A percentile compares a stretch with the other conserved stretches of the same genome.
Conservation (phyloP, 2,113 vertebrate genomes). For the Bos taurus region DNA sequence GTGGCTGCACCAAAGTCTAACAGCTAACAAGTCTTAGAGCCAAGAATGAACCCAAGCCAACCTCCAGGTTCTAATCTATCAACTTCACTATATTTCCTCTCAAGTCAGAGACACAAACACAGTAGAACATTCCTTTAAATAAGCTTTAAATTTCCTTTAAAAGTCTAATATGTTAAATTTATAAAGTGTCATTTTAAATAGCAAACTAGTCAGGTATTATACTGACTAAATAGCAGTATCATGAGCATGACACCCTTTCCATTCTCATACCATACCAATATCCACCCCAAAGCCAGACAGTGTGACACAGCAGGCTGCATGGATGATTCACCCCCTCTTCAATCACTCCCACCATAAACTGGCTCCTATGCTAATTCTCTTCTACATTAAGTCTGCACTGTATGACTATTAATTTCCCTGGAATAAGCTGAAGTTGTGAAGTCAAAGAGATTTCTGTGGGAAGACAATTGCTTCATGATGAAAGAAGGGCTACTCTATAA, state of each 20-base stretch:
- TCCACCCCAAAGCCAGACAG: not conserved
- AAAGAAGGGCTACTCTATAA: not conserved
- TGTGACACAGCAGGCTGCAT: accelerated
- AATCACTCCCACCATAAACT: not conserved
- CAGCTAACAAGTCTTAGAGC: not conserved
- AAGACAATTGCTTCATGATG: not conserved
- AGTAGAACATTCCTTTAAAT: not conserved
- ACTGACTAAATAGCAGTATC: accelerated
- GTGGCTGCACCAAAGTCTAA: not conserved
- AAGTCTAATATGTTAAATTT: not conserved
- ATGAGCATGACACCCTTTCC: not conserved
- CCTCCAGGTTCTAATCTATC: not conserved
- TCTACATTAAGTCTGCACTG: not conserved
- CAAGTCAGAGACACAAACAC: not conserved
- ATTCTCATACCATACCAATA: not conserved
- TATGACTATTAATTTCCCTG: not conserved
- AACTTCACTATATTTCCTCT: not conserved
- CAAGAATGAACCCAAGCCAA: not conserved
- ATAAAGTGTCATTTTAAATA: not conserved
- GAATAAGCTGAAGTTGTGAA: not conserved
- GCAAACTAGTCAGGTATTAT: not conserved
- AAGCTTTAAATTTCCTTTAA: not conserved
- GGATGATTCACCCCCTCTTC: accelerated
- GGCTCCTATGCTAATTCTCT: not conserved
- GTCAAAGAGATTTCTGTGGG: not conserved